Evolutionary conservation across 2,888 invertebrate genomes (phyloP).

Genomic region (Rotaria macrura): DNA sequence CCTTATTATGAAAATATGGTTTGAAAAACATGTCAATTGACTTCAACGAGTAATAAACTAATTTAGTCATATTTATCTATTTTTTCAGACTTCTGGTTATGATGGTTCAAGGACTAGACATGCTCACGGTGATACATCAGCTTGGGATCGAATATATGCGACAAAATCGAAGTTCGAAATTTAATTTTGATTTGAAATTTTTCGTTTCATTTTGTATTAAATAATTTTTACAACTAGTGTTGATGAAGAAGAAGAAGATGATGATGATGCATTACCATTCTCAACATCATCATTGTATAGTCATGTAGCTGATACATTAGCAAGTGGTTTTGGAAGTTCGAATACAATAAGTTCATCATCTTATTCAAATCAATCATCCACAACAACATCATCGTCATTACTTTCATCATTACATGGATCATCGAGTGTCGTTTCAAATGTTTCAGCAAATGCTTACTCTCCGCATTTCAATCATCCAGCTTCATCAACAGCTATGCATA

Average conservation of each 20-base stretch:
- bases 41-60: too few species aligned
- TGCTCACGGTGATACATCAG: conserved; percentile 57
- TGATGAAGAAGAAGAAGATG: conserved; percentile 63
- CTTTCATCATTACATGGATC: neutral
- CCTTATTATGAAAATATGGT: conserved; percentile 54
- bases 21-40: neutral
- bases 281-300: conserved; percentile 50
- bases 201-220: neutral
- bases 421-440: neutral
- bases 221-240: conserved; percentile 56
- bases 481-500: neutral
- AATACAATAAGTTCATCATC: neutral
- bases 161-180: conserved; percentile 64
- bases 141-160: conserved; percentile 80
- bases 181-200: neutral
- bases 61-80: too few species aligned
- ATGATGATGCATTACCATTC: conserved; percentile 61
- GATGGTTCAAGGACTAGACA: conserved; percentile 24
- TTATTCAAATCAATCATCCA: neutral
- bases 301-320: conserved; percentile 48
- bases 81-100: conserved; percentile 14
- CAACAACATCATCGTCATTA: conserved; percentile 19
- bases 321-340: conserved; percentile 35
- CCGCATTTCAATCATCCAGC: conserved; percentile 24
- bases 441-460: neutral